Evolutionary conservation across 2,888 invertebrate genomes (phyloP).

Genomic region (Cryptocephalus primarius): DNA sequence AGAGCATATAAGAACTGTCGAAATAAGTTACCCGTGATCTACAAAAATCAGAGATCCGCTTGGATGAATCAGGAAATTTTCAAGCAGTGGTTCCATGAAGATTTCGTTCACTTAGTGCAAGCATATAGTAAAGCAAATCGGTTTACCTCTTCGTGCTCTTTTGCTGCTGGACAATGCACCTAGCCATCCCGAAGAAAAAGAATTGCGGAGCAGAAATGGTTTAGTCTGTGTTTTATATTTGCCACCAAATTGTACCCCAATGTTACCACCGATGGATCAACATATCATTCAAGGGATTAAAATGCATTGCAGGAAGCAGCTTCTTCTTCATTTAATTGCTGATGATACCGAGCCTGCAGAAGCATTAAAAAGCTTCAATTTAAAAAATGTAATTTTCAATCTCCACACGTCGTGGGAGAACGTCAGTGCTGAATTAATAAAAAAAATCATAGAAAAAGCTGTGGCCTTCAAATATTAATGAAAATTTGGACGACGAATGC

Average conservation of each 20-base stretch:
- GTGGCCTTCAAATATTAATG: too few species aligned
- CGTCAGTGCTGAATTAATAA: too few species aligned
- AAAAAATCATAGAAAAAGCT: too few species aligned
- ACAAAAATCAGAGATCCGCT: background rate
- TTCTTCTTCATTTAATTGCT: background rate
- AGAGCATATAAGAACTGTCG: background rate
- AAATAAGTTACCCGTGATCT: background rate
- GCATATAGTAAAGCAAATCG: background rate
- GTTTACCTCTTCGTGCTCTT: background rate
- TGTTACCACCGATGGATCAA: background rate
- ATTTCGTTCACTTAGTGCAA: background rate
- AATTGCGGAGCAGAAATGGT: background rate
- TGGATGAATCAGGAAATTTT: background rate
- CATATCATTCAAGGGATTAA: background rate
- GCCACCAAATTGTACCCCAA: slow-evolving; percentile 3
- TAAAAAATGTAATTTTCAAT: background rate
- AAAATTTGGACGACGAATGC: too few species aligned
- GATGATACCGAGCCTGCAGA: background rate
- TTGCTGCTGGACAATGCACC: background rate
- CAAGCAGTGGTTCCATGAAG: background rate
- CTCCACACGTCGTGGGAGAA: too few species aligned
- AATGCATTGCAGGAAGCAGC: background rate
- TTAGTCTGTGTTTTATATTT: background rate
- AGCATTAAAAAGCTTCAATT: too few species aligned
- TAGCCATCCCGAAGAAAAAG: background rate